Evolutionary conservation across 2,888 invertebrate species (phyloP).

Genomic region (Tuta absoluta): DNA sequence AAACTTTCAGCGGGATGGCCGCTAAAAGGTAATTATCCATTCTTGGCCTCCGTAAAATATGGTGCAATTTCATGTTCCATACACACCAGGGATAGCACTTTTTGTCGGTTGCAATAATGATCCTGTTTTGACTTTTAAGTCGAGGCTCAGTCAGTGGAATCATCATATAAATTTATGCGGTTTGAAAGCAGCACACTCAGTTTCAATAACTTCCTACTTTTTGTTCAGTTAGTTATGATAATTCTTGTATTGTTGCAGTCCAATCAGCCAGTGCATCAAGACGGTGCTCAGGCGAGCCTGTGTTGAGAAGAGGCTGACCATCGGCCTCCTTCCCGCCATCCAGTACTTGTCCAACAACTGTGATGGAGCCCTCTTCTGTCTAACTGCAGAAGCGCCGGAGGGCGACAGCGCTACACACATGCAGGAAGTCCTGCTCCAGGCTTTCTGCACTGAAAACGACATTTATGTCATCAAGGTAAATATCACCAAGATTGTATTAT

Average conservation of each 20-base stretch:
- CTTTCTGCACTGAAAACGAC: constrained; percentile 89
- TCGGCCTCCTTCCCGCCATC: constrained; percentile 84
- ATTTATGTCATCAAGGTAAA: constrained; percentile 87
- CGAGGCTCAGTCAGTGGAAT: too few species aligned
- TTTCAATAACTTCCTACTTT: neutral
- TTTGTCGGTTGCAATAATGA: too few species aligned
- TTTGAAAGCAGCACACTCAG: too few species aligned
- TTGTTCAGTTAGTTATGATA: neutral
- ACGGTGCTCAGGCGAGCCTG: constrained; percentile 79
- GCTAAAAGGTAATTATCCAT: constrained; percentile 68
- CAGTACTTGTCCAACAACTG: constrained; percentile 81
- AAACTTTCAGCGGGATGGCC: constrained; percentile 72
- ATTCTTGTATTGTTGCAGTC: constrained; percentile 58
- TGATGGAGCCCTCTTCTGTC: constrained; percentile 84
- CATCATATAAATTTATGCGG: too few species aligned
- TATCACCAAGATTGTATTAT: constrained; percentile 31
- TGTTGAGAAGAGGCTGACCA: constrained; percentile 81
- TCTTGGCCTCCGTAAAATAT: constrained; percentile 25
- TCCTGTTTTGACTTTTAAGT: too few species aligned
- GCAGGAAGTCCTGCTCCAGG: constrained; percentile 88
- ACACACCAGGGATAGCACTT: too few species aligned
- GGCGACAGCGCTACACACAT: constrained; percentile 89
- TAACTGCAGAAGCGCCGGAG: constrained; percentile 84
- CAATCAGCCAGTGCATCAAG: constrained; percentile 76
- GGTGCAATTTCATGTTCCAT: constrained; percentile 33